Percentiles rank a stretch among this genome's conserved stretches.
phyloP scores from a whole-genome alignment of 2,113 vertebrate genomes.

The Silurus asotus region DNA sequence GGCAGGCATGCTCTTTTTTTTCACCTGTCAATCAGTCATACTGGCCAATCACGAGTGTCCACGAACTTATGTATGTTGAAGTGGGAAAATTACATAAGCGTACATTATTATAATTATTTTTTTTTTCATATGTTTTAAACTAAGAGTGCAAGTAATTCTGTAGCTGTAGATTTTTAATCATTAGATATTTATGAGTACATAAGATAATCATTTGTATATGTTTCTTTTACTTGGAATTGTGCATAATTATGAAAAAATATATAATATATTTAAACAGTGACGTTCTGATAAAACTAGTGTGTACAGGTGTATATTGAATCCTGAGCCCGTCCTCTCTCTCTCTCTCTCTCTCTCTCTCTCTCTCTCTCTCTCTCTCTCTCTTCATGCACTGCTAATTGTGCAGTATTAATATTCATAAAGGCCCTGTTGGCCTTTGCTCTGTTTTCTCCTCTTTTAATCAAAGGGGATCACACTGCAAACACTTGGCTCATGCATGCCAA shows the following conservation, averaged over 20 bases:
- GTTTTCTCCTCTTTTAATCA: conserved; percentile 45
- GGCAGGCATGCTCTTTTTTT: not conserved
- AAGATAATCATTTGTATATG: not conserved
- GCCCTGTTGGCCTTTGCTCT: conserved; percentile 45
- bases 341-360: not conserved
- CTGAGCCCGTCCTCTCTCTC: not conserved
- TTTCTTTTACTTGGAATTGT: not conserved
- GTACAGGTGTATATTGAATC: conserved; percentile 21
- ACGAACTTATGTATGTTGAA: not conserved
- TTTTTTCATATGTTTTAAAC: not conserved
- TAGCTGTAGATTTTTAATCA: not conserved
- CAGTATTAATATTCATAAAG: conserved; percentile 43
- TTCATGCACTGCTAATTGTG: conserved; percentile 32
- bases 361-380: not conserved
- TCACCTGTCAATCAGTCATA: not conserved
- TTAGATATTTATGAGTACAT: not conserved
- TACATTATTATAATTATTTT: not conserved
- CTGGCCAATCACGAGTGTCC: not conserved
- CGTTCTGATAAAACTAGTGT: not conserved
- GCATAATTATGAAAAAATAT: not conserved
- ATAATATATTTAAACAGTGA: not conserved
- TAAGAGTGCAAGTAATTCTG: not conserved
- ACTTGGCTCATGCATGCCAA: conserved; percentile 23
- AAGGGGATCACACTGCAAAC: conserved; percentile 40
- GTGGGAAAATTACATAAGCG: no score